Conservation (phyloP, 2,113 vertebrate genomes). For the Noctilio leporinus region DNA sequence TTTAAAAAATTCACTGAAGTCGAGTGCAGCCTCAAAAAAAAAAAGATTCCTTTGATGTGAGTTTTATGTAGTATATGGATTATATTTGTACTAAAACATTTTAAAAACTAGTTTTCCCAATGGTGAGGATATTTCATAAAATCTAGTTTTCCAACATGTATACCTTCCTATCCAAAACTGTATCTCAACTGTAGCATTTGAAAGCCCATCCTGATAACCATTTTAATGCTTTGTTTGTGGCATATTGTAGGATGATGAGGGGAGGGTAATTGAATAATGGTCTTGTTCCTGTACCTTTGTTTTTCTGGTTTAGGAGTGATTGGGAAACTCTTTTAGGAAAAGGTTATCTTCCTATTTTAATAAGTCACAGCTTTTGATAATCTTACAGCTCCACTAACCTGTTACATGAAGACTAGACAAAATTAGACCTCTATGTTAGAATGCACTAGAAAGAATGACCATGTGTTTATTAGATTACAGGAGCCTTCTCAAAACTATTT, state of each 20-base stretch:
- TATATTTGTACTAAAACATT: slow-evolving; percentile 26
- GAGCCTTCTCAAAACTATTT: not conserved
- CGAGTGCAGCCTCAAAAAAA: too few relatives aligned
- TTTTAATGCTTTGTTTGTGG: not conserved
- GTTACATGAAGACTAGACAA: not conserved
- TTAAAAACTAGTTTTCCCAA: not conserved
- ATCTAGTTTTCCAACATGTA: not conserved
- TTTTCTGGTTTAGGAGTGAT: not conserved
- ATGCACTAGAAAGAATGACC: not conserved
- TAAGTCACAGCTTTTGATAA: not conserved
- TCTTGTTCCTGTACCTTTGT: not conserved
- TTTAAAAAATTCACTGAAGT: too few relatives aligned
- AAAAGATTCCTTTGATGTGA: not conserved
- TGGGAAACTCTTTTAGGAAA: not conserved
- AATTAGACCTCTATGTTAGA: not conserved
- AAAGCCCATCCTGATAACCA: not conserved
- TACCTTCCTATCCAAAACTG: not conserved
- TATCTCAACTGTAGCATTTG: not conserved
- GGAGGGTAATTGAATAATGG: not conserved
- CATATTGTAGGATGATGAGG: not conserved
- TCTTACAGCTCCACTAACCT: not conserved
- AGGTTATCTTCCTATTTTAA: not conserved
- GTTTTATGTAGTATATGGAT: not conserved
- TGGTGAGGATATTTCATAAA: not conserved
- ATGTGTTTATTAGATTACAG: not conserved